Conservation (phyloP, 2,888 invertebrate species). For the Melieria crassipennis region DNA sequence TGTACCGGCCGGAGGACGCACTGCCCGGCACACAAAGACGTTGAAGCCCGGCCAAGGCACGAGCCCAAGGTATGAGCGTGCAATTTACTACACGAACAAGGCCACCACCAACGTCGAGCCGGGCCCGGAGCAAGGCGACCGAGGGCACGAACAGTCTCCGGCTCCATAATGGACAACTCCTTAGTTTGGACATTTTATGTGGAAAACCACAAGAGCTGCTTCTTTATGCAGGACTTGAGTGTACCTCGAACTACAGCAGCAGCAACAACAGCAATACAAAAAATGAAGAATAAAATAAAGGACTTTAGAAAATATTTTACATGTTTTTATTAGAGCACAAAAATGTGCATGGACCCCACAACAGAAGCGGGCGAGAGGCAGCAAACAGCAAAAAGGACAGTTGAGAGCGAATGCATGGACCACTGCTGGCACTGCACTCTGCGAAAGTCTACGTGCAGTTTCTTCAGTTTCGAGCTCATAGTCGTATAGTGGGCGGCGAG, state of each 20-base stretch:
- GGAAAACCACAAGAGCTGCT: slow-evolving; percentile 41
- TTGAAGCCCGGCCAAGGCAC: too few species aligned
- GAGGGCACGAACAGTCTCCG: too few species aligned
- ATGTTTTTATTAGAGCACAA: slow-evolving; percentile 5
- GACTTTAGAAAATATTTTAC: slow-evolving; percentile 8
- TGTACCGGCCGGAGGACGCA: not conserved
- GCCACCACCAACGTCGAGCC: too few species aligned
- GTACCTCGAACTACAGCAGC: not conserved
- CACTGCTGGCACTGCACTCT: too few species aligned
- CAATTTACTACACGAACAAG: too few species aligned
- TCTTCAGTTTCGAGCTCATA: not conserved
- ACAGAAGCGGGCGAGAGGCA: too few species aligned
- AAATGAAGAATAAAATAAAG: not conserved
- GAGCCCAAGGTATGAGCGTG: too few species aligned
- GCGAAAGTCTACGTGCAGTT: not conserved
- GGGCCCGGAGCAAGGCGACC: too few species aligned
- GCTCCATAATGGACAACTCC: slow-evolving; percentile 32
- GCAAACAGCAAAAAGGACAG: too few species aligned
- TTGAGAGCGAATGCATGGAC: too few species aligned
- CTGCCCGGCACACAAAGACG: too few species aligned
- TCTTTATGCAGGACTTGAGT: slow-evolving; percentile 39
- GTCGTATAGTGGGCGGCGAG: not conserved
- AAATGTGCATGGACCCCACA: not conserved
- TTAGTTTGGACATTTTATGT: slow-evolving; percentile 36
- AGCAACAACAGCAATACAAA: not conserved